These are phyloP conservation scores for Corapipo altera DNA, from an alignment of 2,113 vertebrate species.

Conservation along the genomic window DNA sequence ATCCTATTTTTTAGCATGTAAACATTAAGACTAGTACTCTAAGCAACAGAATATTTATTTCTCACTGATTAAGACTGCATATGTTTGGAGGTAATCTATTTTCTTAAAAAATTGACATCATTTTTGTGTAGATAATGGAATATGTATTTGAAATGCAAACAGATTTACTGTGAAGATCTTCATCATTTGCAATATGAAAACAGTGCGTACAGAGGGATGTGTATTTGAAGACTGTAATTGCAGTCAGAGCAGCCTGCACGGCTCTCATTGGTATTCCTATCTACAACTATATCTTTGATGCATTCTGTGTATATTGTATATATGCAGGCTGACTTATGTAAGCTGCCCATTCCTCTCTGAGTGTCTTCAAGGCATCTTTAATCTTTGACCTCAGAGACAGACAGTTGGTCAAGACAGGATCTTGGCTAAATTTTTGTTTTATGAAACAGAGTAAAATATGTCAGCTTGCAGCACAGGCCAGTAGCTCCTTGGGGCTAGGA, in stretches of 20 bases:
- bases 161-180: not conserved
- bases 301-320: not conserved
- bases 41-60: not conserved
- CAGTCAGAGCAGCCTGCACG: not conserved
- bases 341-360: not conserved
- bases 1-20: not conserved
- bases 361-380: slow-evolving; percentile 37
- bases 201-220: not conserved
- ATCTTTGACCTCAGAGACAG: slow-evolving; percentile 1
- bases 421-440: slow-evolving; percentile 8
- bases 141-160: not conserved
- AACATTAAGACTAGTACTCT: not conserved
- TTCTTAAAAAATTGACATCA: not conserved
- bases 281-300: not conserved
- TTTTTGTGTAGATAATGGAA: not conserved
- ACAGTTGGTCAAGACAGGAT: not conserved
- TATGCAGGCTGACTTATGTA: not conserved
- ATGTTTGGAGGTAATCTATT: not conserved
- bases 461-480: not conserved
- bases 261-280: not conserved
- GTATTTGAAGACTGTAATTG: not conserved
- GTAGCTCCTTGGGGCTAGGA: not conserved
- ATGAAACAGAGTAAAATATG: not conserved
- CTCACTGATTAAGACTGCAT: not conserved
- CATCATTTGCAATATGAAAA: not conserved